Percentiles rank a stretch among this genome's conserved stretches.
phyloP scores from a whole-genome alignment of 2,888 invertebrate genomes.

The Mythimna albipuncta region DNA sequence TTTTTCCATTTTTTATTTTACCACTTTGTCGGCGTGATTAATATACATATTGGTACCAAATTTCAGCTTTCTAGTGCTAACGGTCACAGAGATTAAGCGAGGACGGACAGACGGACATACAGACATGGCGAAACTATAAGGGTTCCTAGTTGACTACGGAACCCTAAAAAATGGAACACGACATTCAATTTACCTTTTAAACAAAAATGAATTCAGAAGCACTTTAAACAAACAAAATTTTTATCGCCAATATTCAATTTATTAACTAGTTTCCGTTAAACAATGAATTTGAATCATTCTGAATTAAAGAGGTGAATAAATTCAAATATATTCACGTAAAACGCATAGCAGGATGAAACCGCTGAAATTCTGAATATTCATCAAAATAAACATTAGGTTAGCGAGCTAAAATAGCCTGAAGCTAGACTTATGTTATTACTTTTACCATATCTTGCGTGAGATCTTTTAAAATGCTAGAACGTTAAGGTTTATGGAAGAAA shows the following conservation, averaged over 20 bases:
- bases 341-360: conserved; percentile 55
- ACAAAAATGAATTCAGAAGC: conserved; percentile 4
- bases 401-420: conserved; percentile 23
- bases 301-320: conserved; percentile 36
- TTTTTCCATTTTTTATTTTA: no score
- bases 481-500: conserved; percentile 4
- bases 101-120: no score
- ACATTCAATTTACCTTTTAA: conserved; percentile 3
- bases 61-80: no score
- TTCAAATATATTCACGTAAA: conserved; percentile 66
- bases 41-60: no score
- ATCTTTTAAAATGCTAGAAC: conserved; percentile 33
- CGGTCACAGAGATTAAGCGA: no score
- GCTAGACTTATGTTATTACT: conserved; percentile 32
- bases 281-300: conserved; percentile 46
- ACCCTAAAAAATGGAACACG: no score
- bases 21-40: no score
- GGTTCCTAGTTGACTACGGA: no score
- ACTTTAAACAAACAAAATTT: conserved; percentile 4
- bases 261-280: conserved; percentile 42
- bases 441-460: conserved; percentile 15
- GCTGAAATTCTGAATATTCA: conserved; percentile 65
- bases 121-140: no score
- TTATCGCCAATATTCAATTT: background rate
- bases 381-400: conserved; percentile 61